Evolutionary conservation across 2,888 invertebrate genomes (phyloP), one percentile per base, ranked within the genome.

Genomic region (Chrysomela aeneicollis): DNA sequence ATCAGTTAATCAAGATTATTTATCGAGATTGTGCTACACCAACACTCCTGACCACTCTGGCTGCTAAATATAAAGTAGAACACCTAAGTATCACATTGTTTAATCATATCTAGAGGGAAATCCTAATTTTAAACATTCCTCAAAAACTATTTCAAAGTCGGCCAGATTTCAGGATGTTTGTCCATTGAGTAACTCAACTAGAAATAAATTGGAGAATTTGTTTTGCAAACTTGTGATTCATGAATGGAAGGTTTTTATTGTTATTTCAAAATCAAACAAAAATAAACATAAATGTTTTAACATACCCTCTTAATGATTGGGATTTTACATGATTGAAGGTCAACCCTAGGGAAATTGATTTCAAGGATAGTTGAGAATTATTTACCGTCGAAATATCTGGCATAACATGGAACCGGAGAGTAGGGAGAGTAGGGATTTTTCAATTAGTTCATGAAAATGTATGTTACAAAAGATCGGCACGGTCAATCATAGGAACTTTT

Each of bases 51-150:
- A 8, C 9, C 17, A 30, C 26, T 46, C 46, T 61, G 52, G 54
- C 54, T 60, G 69, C 60, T 61, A 61, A 62, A 62, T 35, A 53
- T 60, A 42, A 64, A 67, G 61, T 64, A 60, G 55, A 65, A 57
- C 63, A 62, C 60, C 66, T 67, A 60, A 59, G 59, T 62, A 47
- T 60, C 66, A 67, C 60, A 69, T 69, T 69, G 63, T 66, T 69
- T 64, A 63, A 68, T 66, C 64, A 65, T 51, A 58, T 30, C 61
- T 51, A 63, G 59, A 61, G 63, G 60, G 60, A 66, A 63, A 66
- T 67, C 63, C 68, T 69, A 69, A 68, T 64, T 71, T 69, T 65
- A 70, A 71, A 64, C 64, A 52, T 68, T 64, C 62, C 67, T 60
- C 53, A 60, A 66, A 62, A 55, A 64, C 42, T 68, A 60, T 71